Evolutionary conservation across 2,113 vertebrate species (phyloP).

Genomic region (Formicarius rufipectus): DNA sequence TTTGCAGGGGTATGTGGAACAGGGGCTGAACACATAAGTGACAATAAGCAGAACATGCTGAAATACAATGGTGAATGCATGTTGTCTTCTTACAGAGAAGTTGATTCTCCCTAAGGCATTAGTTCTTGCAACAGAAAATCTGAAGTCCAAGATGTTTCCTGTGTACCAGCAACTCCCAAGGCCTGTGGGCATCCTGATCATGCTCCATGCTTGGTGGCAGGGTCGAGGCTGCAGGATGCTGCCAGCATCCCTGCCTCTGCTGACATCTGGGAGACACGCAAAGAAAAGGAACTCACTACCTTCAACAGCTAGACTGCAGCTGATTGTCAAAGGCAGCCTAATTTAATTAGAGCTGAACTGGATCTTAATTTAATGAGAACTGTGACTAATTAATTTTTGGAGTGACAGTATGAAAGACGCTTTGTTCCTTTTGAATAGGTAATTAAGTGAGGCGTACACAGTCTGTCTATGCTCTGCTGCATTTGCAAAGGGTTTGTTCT

Average conservation of each 20-base stretch:
- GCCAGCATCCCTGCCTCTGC: neutral
- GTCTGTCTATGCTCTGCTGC: conserved; percentile 3
- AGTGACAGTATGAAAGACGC: conserved; percentile 58
- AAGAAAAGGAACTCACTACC: neutral
- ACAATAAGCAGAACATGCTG: neutral
- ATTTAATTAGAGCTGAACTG: conserved; percentile 70
- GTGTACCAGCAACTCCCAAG: neutral
- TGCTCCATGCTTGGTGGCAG: neutral
- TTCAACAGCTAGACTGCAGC: neutral
- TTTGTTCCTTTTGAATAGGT: conserved; percentile 64
- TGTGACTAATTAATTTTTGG: conserved; percentile 72
- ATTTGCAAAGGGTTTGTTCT: conserved; percentile 49
- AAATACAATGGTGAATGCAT: neutral
- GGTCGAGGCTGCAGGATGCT: neutral
- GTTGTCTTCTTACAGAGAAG: neutral
- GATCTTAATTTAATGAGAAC: conserved; percentile 73
- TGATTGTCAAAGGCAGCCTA: conserved; percentile 65
- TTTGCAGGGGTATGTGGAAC: neutral
- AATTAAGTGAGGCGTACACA: conserved; percentile 44
- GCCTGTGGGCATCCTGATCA: neutral
- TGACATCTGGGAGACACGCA: neutral
- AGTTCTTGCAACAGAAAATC: neutral
- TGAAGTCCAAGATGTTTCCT: conserved; percentile 13
- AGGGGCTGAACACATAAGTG: neutral
- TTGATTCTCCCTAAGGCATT: neutral